Evolutionary conservation across 2,888 invertebrate genomes (phyloP).

Genomic region (Myopa tessellatipennis): DNA sequence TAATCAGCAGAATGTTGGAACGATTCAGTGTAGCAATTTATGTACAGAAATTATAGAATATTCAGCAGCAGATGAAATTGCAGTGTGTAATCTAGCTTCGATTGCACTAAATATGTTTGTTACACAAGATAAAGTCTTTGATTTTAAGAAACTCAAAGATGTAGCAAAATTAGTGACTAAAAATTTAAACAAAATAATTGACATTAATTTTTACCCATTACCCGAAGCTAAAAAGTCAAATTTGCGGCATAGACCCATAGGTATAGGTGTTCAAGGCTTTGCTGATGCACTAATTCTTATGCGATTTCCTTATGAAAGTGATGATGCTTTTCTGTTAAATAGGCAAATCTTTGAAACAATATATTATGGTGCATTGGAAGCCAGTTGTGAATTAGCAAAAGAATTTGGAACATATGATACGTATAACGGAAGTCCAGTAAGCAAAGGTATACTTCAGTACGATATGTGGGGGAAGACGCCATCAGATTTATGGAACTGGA

Average conservation of each 20-base stretch:
- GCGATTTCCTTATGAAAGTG: conserved; percentile 92
- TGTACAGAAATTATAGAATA: conserved; percentile 99
- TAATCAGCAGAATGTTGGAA: conserved; percentile 98
- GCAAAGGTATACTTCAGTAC: conserved; percentile 94
- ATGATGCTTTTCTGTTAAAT: conserved; percentile 86
- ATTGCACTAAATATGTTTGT: conserved; percentile 97
- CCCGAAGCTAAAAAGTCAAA: conserved; percentile 90
- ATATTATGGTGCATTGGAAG: conserved; percentile 96
- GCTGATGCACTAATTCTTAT: conserved; percentile 96
- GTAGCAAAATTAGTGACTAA: conserved; percentile 89
- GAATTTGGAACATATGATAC: conserved; percentile 88
- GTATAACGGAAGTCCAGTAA: conserved; percentile 91
- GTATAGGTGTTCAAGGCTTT: conserved; percentile 96
- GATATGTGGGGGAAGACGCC: conserved; percentile 97
- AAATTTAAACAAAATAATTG: conserved; percentile 97
- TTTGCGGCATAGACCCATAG: conserved; percentile 85
- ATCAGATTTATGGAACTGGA: conserved; percentile 91
- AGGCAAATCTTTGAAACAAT: conserved; percentile 97
- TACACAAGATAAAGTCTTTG: conserved; percentile 78
- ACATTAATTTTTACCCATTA: conserved; percentile 95
- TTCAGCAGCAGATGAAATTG: conserved; percentile 90
- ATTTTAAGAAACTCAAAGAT: conserved; percentile 87
- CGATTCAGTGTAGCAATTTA: conserved; percentile 97
- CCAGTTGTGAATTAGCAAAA: conserved; percentile 93
- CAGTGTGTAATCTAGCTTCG: conserved; percentile 98